phyloP scores from a whole-genome alignment of 2,113 vertebrate genomes.

The Xyliphius kryptos region DNA sequence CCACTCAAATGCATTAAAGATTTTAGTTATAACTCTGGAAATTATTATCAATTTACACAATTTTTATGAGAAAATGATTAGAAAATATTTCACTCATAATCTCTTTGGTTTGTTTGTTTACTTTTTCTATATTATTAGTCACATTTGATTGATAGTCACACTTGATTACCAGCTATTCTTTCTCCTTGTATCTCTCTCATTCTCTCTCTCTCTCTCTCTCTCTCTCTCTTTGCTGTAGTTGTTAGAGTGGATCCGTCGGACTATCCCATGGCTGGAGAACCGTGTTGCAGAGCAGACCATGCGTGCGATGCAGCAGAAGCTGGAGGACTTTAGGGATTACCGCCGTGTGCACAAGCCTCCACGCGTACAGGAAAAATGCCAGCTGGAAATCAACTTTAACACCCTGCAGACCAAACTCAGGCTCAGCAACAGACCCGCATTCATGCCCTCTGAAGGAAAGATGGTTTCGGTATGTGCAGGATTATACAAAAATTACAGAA shows the following conservation, averaged over 20 bases:
- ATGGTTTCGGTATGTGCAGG: slow-evolving; percentile 83
- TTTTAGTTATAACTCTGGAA: no score
- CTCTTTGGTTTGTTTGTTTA: no score
- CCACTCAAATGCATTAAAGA: no score
- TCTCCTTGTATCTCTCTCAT: background rate
- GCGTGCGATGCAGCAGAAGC: slow-evolving; percentile 85
- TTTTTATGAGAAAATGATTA: no score
- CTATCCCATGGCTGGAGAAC: slow-evolving; percentile 80
- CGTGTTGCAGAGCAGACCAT: slow-evolving; percentile 74
- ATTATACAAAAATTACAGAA: no score
- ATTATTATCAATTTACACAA: no score
- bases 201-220: background rate
- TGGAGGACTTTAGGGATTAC: slow-evolving; percentile 89
- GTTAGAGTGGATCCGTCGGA: slow-evolving; percentile 77
- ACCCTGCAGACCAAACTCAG: slow-evolving; percentile 89
- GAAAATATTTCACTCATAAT: no score
- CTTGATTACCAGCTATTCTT: no score
- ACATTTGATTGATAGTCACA: no score
- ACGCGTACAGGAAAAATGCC: slow-evolving; percentile 86
- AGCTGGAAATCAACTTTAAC: slow-evolving; percentile 94
- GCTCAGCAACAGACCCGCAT: slow-evolving; percentile 86
- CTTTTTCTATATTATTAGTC: no score
- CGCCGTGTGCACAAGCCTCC: slow-evolving; percentile 85
- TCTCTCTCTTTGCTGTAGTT: slow-evolving; percentile 49
- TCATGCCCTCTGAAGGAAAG: slow-evolving; percentile 93